phyloP scores from a whole-genome alignment of 2,888 invertebrate genomes.

The Andrena camellia region DNA sequence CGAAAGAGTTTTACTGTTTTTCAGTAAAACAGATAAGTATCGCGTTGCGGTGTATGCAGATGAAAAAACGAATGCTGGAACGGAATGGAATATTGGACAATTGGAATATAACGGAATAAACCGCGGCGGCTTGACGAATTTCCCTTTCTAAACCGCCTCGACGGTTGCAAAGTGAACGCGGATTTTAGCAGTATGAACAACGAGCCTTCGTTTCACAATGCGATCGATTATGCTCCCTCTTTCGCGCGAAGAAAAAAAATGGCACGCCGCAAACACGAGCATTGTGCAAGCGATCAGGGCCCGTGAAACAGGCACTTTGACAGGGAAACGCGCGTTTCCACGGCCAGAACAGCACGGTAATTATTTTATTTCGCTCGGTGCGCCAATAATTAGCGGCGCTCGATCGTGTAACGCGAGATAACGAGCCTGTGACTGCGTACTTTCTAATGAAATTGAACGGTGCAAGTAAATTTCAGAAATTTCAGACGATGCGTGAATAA shows the following conservation, averaged over 20 bases:
- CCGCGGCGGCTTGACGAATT: background rate
- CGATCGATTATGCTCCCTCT: background rate
- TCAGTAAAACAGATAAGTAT: no score
- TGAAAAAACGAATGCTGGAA: no score
- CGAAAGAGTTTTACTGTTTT: background rate
- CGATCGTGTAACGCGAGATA: conserved; percentile 17
- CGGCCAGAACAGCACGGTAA: conserved; percentile 16
- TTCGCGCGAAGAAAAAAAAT: conserved; percentile 1
- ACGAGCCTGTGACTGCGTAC: conserved; percentile 15
- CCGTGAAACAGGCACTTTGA: conserved; percentile 51
- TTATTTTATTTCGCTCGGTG: conserved; percentile 28
- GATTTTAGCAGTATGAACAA: background rate
- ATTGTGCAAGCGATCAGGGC: conserved; percentile 47
- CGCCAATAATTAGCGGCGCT: conserved; percentile 15
- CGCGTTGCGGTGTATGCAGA: no score
- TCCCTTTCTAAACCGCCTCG: background rate
- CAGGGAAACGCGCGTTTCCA: conserved; percentile 16
- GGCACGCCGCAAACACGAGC: background rate
- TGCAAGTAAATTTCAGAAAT: background rate
- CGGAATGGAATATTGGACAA: no score
- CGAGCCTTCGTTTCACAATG: background rate
- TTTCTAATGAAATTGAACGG: conserved; percentile 12
- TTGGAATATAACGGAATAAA: no score
- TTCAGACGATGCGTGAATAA: background rate
- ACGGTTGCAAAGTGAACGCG: background rate